phyloP scores from a whole-genome alignment of 1,140 invertebrate species.

The Conus ventricosus region DNA sequence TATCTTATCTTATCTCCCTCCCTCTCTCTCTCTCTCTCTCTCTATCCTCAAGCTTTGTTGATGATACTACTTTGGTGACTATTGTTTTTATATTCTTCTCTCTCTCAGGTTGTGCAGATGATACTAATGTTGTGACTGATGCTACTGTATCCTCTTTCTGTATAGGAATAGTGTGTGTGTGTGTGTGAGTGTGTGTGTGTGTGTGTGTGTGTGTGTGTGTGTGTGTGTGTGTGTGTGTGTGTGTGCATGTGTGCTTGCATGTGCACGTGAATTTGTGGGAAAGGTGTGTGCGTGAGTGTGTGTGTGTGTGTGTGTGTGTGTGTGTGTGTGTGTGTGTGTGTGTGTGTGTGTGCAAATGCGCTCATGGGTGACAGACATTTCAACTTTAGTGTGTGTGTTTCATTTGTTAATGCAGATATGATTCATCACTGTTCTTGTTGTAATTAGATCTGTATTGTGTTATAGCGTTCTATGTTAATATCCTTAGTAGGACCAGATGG shows the following conservation, averaged over 20 bases:
- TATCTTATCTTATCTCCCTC: too few relatives aligned
- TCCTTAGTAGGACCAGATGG: not conserved
- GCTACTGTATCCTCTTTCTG: too few relatives aligned
- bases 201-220: conserved; percentile 33
- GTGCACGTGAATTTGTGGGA: too few relatives aligned
- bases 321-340: conserved; percentile 33
- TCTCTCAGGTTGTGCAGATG: too few relatives aligned
- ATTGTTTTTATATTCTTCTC: too few relatives aligned
- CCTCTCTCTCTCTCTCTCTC: too few relatives aligned
- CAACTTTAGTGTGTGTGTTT: not conserved
- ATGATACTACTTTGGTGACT: too few relatives aligned
- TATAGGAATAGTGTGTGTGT: too few relatives aligned
- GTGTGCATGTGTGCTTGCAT: too few relatives aligned
- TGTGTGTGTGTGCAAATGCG: not conserved
- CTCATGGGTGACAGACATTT: not conserved
- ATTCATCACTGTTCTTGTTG: not conserved
- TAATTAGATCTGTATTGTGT: not conserved
- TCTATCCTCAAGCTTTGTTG: too few relatives aligned
- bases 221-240: conserved; percentile 4
- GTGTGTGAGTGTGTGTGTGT: not conserved
- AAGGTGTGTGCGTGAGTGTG: too few relatives aligned
- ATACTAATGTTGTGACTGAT: too few relatives aligned
- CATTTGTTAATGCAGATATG: not conserved
- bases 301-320: not conserved
- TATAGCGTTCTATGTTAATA: not conserved